Base-by-base conservation (phyloP, 2,797 vertebrate genomes). In the Hemibagrus guttatus region DNA sequence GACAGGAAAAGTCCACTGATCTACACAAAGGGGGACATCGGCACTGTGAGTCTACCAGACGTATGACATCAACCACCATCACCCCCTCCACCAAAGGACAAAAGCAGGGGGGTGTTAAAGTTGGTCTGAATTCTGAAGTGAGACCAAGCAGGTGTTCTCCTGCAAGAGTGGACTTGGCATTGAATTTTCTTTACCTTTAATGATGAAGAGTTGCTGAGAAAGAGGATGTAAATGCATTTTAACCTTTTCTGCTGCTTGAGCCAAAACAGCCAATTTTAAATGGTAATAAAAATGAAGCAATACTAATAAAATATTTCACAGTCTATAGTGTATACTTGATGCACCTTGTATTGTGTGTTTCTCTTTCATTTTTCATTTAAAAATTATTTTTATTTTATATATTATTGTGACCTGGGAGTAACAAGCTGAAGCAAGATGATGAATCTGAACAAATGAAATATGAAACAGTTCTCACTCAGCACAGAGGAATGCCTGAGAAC, bases 1-100 rank as follows among this genome's bases (percentile, higher is more conserved):
- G 81, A 88, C 87, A 90, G 88, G 88, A 91, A 90, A 80, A 58
- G 79, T 83, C 80, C 79, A 79, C 87, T 85, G 82, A 86, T 89
- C 84, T 76, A 86, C 87, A 91, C 86, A 88, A 90, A 90, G 72
- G 83, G 79, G 85, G 39, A 81, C 49, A n/a, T 80, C 82, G 13
- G 61, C 69, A 83, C 21, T n/a, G 79, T 59, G 75, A 89, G 90
- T 87, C 76, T 31, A 49, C 86, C 90, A 89, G 90, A 90, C 54
- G 52, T 59, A 91, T 91, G 88, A 90, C 86, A 88, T 90, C 86
- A 90, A 81, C 80, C 66, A 56, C 12, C 69, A 66, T 63, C 56
- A 64, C 58, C 14, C 64, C 61, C 26, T 49, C 7, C 28, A 86
- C 71, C 59, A 69, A 21, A 86, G 59, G 81, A 88, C 72, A 76